Base-by-base conservation (phyloP, 2,797 vertebrate species). In the Syngnathus rostellatus region DNA sequence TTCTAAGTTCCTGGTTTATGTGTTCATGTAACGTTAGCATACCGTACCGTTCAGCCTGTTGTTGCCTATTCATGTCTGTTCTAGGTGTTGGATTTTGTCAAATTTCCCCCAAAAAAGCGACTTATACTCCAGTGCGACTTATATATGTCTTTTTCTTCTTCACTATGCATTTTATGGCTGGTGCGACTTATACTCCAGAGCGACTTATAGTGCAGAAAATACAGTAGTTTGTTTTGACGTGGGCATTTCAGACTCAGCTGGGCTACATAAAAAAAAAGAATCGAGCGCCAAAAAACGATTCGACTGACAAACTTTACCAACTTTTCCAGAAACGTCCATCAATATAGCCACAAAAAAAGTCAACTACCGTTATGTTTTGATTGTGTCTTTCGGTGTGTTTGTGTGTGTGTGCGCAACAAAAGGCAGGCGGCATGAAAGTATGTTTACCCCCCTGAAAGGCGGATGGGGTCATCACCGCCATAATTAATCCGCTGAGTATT, bases 401-500 rank as follows among this genome's bases (percentile, higher is more conserved):
- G 41, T 46, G 61, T 62, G n/a, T 43, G 61, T 46, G 41, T 14
- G 41, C 19, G 68, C 66, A 68, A 72, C 69, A 76, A 79, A 77
- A 81, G 64, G 67, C 70, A 65, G 68, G 45, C 78, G 69, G 73
- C 72, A 73, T 81, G 66, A 86, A 86, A 81, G 81, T 31, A 38
- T 76, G 79, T 77, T 84, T 79, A 80, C 69, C 78, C 69, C 68
- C 65, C 68, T 19, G 65, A 72, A 81, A 72, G 71, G 72, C 77
- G 76, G 73, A 11, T 65, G 31, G 39, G 84, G 85, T 90, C 86
- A 89, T 81, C 74, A 64, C 14, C 59, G 76, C 72, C 77, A 82
- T 88, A 88, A 90, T 90, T 88, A 90, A 87, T 84, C 78, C 71
- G 62, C 65, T 9, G 74, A 78, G 75, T 81, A 85, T 86, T 86